These are phyloP conservation scores for Agrotis puta DNA, from an alignment of 2,888 invertebrate species.

Conservation along the genomic window DNA sequence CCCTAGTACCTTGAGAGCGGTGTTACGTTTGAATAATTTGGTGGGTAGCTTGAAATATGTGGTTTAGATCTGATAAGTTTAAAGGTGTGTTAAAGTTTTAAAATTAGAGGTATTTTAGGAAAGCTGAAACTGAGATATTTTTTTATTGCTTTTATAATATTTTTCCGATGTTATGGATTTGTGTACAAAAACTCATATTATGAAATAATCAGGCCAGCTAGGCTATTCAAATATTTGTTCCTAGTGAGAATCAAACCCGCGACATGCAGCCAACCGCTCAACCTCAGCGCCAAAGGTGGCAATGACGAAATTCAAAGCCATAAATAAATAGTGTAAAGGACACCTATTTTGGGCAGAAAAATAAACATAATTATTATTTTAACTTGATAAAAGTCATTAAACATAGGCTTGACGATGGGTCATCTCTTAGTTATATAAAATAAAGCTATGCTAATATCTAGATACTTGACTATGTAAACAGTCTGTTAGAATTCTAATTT, in stretches of 20 bases:
- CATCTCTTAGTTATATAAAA: background rate
- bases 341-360: no score
- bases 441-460: background rate
- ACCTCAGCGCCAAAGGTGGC: no score
- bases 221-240: no score
- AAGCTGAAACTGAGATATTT: background rate
- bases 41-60: slow-evolving; percentile 23
- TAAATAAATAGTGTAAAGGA: no score
- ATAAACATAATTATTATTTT: no score
- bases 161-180: no score
- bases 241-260: no score
- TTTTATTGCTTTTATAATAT: no score
- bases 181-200: no score
- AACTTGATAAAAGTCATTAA: background rate
- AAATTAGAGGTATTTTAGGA: background rate
- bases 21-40: slow-evolving; percentile 44
- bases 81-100: background rate
- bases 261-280: no score
- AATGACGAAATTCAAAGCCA: no score
- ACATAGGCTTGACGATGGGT: background rate
- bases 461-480: slow-evolving; percentile 13
- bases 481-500: slow-evolving; percentile 30
- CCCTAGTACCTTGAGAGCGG: slow-evolving; percentile 43
- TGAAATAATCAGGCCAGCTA: no score
- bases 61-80: background rate